Evolutionary conservation across 2,113 vertebrate species (phyloP), one percentile per base, ranked within the genome.

Genomic region (Arenaria interpres): DNA sequence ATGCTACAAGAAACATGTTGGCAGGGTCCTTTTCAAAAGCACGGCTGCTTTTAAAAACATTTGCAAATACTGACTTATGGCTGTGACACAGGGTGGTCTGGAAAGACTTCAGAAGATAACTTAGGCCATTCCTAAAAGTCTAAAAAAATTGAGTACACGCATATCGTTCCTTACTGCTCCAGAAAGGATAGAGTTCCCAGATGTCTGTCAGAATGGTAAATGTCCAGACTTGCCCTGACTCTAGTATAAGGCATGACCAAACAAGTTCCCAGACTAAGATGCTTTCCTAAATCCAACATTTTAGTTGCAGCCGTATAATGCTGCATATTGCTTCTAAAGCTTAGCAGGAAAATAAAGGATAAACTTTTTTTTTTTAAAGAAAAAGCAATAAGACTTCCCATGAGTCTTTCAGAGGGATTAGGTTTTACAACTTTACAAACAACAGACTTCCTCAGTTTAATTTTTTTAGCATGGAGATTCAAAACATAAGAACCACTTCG

Each of bases 91-190:
- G 85, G 53, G 85, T 91, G 85, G 78, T 82, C 94, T 93, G 85
- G 78, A 88, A 89, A 71, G 41, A 37, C 80, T 74, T 87, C 63
- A 87, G 43, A 43, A 94, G 35, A 53, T 28, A 45, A 71, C 71
- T 84, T 30, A 89, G 28, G 23, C 87, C n/a, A 66, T 45, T 89
- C 19, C 41, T 66, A 48, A 67, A 78, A 82, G 28, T 67, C 39
- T 23, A 27, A 48, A 37, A 37, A 59, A 45, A 43, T 0, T 4
- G 6, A 74, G 11, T 6, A 54, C 23, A 73, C 2, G 0, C 6
- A 39, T 39, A 78, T 69, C 3, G 24, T 41, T 80, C 32, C 43
- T 71, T 50, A 28, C 30, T 68, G 43, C 53, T 83, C 43, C 48
- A 76, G 57, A 83, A 50, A 82, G 10, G 28, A 68, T 3, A 37